Base-by-base conservation (phyloP, 2,888 invertebrate genomes). In the Agapostemon virescens region DNA sequence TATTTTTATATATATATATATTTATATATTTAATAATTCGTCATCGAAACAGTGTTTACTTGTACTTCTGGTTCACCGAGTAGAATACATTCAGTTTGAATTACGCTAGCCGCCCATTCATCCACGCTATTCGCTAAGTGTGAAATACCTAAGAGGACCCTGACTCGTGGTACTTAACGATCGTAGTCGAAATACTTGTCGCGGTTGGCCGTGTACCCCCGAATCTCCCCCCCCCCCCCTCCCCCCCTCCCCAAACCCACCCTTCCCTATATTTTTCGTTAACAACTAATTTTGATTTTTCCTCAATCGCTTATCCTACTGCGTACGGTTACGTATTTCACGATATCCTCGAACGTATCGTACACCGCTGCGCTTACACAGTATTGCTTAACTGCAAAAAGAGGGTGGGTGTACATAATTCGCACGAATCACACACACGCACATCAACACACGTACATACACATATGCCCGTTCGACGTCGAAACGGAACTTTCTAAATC, bases 161-260 rank as follows among this genome's bases (percentile, higher is more conserved):
- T 88, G 88, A 88, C 88, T 88, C 83, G 71, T 88, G 86, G 71
- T 88, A 83, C 87, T 84, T 88, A 85, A 81, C 81, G 79, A 85
- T 87, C 86, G 69, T 80, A 55, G 52, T 63, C 78, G 76, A 82
- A 81, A 74, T 83, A 84, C 52, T 82, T 85, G 84, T 76, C 79
- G 82, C 87, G 66, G 71, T 79, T 75, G 81, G 68, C 73, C 74
- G 63, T 17, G 40, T 15, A 45, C 72, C 52, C n/a, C 38, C 30
- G 61, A 30, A 30, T 61, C 7, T 4, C n/a, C 61, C 6, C 20
- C 58, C 3, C 5, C 6, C 58, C 61, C 30, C 4, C 0, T 1
- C 30, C 17, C 17, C 17, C 1, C 0, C 17, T 7, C 9, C 33
- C 17, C n/a, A n/a, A n/a, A 9, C 3, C 11, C 20, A 7, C 38